These are phyloP conservation scores for Rhagonycha lutea DNA, from an alignment of 2,888 invertebrate genomes.

Conservation along the genomic window DNA sequence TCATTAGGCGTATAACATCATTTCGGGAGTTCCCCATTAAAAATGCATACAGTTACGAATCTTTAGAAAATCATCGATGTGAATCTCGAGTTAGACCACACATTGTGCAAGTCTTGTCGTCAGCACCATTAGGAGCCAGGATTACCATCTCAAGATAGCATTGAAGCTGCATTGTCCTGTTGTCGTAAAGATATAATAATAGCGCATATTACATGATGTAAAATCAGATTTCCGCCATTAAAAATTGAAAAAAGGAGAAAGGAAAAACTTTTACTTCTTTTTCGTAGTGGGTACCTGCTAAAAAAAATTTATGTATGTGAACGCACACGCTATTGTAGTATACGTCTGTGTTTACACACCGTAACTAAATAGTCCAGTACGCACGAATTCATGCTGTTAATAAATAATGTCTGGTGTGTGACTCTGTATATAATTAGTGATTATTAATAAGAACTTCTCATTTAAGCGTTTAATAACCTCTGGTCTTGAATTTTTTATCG, in stretches of 20 bases:
- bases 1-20: neutral
- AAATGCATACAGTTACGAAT: conserved; percentile 13
- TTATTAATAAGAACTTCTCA: neutral
- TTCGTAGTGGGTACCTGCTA: neutral
- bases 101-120: conserved; percentile 30
- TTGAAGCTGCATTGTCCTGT: conserved; percentile 27
- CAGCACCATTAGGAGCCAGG: conserved; percentile 32
- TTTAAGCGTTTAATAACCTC: neutral
- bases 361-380: conserved; percentile 21
- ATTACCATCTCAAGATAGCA: conserved; percentile 29
- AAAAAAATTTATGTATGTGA: conserved; percentile 1
- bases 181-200: conserved; percentile 26
- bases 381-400: conserved; percentile 14
- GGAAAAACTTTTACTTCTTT: neutral
- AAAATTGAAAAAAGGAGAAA: neutral
- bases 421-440: conserved; percentile 3
- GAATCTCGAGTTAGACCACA: conserved; percentile 19
- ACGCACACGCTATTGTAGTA: neutral
- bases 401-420: conserved; percentile 4
- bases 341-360: conserved; percentile 14
- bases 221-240: neutral
- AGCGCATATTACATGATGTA: neutral
- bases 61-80: conserved; percentile 10
- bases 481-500: neutral
- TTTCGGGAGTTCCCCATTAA: conserved; percentile 13